phyloP scores from a whole-genome alignment of 2,113 vertebrate species.

The Brachyhypopomus gauderio region DNA sequence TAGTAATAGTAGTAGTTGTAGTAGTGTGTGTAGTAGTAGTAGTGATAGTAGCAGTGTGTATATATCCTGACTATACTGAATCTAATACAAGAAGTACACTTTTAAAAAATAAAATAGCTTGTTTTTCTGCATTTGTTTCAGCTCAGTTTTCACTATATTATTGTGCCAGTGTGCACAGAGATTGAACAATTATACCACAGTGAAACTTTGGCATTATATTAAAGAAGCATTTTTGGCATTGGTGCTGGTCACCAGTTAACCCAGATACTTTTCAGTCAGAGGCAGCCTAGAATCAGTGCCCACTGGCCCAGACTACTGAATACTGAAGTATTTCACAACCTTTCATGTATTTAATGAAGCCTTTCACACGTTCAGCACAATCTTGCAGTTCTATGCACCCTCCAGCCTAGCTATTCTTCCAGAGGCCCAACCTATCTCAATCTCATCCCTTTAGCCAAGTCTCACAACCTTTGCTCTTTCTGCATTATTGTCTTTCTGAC shows the following conservation, averaged over 20 bases:
- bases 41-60: too few relatives aligned
- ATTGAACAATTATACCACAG: neutral
- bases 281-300: constrained; percentile 15
- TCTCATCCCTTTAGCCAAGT: constrained; percentile 46
- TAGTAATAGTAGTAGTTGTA: too few relatives aligned
- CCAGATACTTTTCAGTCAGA: constrained; percentile 6
- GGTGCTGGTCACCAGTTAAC: constrained; percentile 17
- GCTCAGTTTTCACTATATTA: neutral
- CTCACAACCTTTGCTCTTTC: constrained; percentile 42
- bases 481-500: constrained; percentile 15
- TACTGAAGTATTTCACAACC: constrained; percentile 33
- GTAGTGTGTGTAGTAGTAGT: too few relatives aligned
- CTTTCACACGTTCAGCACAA: constrained; percentile 46
- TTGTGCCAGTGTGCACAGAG: neutral
- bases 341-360: constrained; percentile 54
- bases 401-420: constrained; percentile 43
- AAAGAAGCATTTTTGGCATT: constrained; percentile 1
- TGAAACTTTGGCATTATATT: constrained; percentile 23
- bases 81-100: too few relatives aligned
- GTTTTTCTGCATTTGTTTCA: neutral
- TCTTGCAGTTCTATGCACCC: constrained; percentile 38
- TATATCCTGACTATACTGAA: too few relatives aligned
- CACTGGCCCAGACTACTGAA: neutral
- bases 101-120: neutral
- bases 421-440: constrained; percentile 10